Conservation (phyloP, 2,113 vertebrate genomes). For the Alligator mississippiensis region DNA sequence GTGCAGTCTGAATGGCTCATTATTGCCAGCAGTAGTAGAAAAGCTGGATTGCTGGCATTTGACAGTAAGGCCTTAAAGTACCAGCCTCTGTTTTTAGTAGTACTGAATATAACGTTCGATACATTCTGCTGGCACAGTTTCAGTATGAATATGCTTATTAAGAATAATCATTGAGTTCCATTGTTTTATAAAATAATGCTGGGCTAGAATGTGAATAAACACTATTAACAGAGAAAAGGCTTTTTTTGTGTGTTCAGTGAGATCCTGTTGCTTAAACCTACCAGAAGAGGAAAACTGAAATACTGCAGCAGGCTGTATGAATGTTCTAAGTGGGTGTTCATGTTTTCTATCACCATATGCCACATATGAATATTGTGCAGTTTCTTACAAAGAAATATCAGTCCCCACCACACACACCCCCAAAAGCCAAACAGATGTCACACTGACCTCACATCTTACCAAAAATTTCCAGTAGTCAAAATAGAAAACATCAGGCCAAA, state of each 20-base stretch:
- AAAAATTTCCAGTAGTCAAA: conserved; percentile 22
- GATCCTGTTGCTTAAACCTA: not conserved
- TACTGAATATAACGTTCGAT: not conserved
- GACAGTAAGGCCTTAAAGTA: conserved; percentile 18
- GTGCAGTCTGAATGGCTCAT: conserved; percentile 83
- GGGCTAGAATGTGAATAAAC: not conserved
- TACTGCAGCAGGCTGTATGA: not conserved
- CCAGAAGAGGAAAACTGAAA: not conserved
- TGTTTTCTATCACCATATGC: conserved; percentile 3
- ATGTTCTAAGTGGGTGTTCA: conserved; percentile 19
- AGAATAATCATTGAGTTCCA: not conserved
- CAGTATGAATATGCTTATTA: not conserved
- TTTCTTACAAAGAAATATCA: conserved; percentile 23
- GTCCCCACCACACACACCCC: conserved; percentile 7
- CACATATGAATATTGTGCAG: not conserved
- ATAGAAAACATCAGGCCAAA: not conserved
- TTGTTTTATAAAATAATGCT: not conserved
- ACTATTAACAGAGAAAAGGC: rapidly evolving
- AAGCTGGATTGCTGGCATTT: conserved; percentile 57
- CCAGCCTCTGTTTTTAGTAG: conserved; percentile 14
- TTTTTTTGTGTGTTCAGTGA: not conserved
- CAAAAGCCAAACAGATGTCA: conserved; percentile 3
- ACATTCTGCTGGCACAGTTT: conserved; percentile 4
- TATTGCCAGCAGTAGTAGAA: conserved; percentile 77
- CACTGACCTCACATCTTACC: not conserved